Evolutionary conservation across 2,113 vertebrate species (phyloP), one percentile per base, ranked within the genome.

Genomic region (Leptocoma aspasia): DNA sequence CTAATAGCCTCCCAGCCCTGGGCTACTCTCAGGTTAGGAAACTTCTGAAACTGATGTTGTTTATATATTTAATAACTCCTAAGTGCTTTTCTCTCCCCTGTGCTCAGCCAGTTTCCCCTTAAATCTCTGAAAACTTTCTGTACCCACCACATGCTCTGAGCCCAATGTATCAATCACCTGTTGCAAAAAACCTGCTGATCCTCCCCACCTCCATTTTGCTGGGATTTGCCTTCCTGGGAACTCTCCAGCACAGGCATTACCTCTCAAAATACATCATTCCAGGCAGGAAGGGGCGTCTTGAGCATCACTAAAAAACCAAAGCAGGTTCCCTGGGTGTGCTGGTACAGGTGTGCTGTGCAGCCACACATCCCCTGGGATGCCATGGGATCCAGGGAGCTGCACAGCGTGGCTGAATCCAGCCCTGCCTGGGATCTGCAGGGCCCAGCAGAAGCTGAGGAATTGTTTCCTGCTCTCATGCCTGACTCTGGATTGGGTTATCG

Each of bases 371-470:
- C 54, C 41, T 35, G 10, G 2, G 3, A 31, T 10, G 24, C 24
- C 10, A 3, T 2, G 26, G 50, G 31, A 11, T 21, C 1, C 82
- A 31, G 33, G n/a, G 39, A 59, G 49, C 61, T n/a, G n/a, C n/a
- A n/a, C n/a, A n/a, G n/a, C n/a, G n/a, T n/a, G n/a, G n/a, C n/a
- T 17, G 70, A 52, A 54, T 41, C 84, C 86, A 79, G 77, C 94
- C 89, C 77, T 85, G 88, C 91, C 63, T 31, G 61, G 33, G 20
- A 53, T 30, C 66, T 80, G 78, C 86, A 83, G 65, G 39, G 56
- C 83, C 84, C 86, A 59, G 95, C 92, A 96, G 81, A 71, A 94
- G 41, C 84, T 95, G 97, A 97, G 90, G 85, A 86, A 97, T 97
- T 95, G 86, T 86, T 95, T 90, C 76, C 65, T 26, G 90, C 80